Percentiles rank a stretch among this genome's conserved stretches.
These are phyloP conservation scores for Athripsodes cinereus DNA, from an alignment of 2,888 invertebrate genomes.

Conservation along the genomic window DNA sequence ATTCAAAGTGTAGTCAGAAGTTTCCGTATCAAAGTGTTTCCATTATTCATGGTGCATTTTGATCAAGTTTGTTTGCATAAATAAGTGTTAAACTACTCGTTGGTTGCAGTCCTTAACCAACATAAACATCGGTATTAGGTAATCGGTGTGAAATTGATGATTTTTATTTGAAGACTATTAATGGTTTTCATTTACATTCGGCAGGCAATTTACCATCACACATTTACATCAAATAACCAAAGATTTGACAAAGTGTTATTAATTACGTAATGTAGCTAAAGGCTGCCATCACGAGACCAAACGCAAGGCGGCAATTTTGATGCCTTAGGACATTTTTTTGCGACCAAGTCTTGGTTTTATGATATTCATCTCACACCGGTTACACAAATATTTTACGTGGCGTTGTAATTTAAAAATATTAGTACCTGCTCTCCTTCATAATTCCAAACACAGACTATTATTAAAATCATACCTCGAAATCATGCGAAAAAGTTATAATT, in stretches of 20 bases:
- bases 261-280: not conserved
- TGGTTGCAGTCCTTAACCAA: not conserved
- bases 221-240: not conserved
- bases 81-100: too few species aligned
- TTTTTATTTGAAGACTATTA: conserved; percentile 3
- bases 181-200: not conserved
- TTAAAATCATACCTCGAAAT: too few species aligned
- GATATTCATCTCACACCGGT: not conserved
- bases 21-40: too few species aligned
- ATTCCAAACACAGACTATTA: too few species aligned
- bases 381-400: not conserved
- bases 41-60: too few species aligned
- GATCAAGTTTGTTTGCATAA: too few species aligned
- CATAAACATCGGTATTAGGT: not conserved
- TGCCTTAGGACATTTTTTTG: not conserved
- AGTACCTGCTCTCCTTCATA: too few species aligned
- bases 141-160: conserved; percentile 5
- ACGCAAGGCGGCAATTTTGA: not conserved
- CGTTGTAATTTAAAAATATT: too few species aligned
- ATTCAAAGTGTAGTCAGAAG: too few species aligned
- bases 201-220: not conserved
- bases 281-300: not conserved
- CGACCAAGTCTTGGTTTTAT: too few species aligned
- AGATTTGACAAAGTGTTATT: not conserved
- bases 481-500: too few species aligned